Percentiles rank a stretch among this genome's conserved stretches.
These are phyloP conservation scores for Spodoptera litura DNA, from an alignment of 1,140 invertebrate genomes.

Conservation along the genomic window DNA sequence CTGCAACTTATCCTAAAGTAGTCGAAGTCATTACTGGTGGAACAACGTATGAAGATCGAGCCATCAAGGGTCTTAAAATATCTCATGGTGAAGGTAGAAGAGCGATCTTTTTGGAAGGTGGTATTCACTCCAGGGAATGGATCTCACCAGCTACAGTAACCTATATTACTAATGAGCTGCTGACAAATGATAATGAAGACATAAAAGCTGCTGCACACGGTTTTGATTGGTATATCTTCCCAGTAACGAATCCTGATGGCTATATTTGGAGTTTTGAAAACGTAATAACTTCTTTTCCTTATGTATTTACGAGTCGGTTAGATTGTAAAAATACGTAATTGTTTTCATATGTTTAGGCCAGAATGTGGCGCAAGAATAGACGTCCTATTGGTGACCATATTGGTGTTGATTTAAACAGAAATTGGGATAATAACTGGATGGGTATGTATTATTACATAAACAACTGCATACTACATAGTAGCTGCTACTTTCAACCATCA, in stretches of 20 bases:
- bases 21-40: constrained; percentile 85
- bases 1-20: constrained; percentile 73
- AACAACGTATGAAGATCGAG: constrained; percentile 85
- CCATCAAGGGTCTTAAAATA: constrained; percentile 88
- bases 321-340: neutral
- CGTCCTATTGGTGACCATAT: constrained; percentile 67
- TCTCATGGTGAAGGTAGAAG: constrained; percentile 85
- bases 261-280: constrained; percentile 87
- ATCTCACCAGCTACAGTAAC: constrained; percentile 88
- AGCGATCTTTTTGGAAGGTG: constrained; percentile 85
- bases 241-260: constrained; percentile 90
- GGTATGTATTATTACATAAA: constrained; percentile 63
- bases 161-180: constrained; percentile 87
- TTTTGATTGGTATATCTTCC: constrained; percentile 91
- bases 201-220: constrained; percentile 84
- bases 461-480: neutral
- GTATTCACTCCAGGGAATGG: constrained; percentile 90
- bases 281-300: constrained; percentile 61
- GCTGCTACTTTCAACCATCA: neutral
- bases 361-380: constrained; percentile 90
- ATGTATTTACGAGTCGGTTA: neutral
- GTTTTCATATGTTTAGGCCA: constrained; percentile 71
- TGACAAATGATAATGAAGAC: constrained; percentile 83
- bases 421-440: constrained; percentile 90
- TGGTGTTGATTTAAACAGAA: constrained; percentile 90